Base-by-base conservation (phyloP, 2,888 invertebrate genomes). In the Pollenia angustigena region DNA sequence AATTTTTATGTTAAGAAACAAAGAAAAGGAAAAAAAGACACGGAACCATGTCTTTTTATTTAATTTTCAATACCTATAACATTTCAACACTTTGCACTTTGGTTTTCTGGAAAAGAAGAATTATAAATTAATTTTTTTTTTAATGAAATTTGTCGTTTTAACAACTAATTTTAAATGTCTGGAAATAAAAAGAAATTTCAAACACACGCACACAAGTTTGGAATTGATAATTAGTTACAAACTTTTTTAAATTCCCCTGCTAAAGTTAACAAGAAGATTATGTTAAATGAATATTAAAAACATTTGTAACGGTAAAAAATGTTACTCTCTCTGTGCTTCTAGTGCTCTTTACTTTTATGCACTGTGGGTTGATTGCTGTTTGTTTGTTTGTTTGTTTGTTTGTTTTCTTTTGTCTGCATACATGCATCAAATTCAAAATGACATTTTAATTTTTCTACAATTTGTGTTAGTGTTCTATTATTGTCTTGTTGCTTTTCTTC, bases 381-480 rank as follows among this genome's bases (percentile, higher is more conserved):
- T 58, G 8, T 56, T 54, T 42, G 12, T 8, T 12, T 44, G 32
- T n/a, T n/a, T 23, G 11, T 23, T 46, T 58, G 8, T 56, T 54
- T 42, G 12, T 8, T 12, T 44, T 16, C 23, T 56, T 56, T 16
- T 48, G 56, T 66, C 32, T 80, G 79, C 48, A 60, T 23, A 40
- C 32, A 62, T 83, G 75, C 66, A 64, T 79, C 83, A 86, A 83
- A 81, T 81, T 87, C 84, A 81, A 78, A 84, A 76, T 87, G 87
- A 84, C 81, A 87, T 87, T 81, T 87, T 87, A 87, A 87, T 84
- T 87, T 87, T 81, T 62, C 69, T 40, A 66, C 81, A 76, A 64
- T 81, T 86, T 83, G 80, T 86, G 80, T 86, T 81, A 60, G 72
- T 85, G 81, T 71, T 78, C 54, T 84, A 74, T 83, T 71, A 62